Evolutionary conservation across 2,888 invertebrate genomes (phyloP), one percentile per base, ranked within the genome.

Genomic region (Esperia sulphurella): DNA sequence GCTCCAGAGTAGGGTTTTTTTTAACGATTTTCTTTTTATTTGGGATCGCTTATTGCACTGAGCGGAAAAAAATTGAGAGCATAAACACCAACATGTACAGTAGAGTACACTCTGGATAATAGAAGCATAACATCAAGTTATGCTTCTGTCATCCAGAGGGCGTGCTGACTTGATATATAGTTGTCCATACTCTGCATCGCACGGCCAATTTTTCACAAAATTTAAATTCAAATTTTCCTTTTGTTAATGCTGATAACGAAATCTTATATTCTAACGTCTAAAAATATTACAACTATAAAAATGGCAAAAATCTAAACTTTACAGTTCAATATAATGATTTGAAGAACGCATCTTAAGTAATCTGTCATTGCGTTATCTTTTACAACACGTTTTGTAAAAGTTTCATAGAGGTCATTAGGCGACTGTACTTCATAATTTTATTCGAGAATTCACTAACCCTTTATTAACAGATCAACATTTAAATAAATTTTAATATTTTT

Each of bases 41-140:
- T 73, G 71, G 68, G 63, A 63, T 70, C 63, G 68, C 72, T 68
- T 78, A 77, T 77, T 76, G 75, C 75, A 75, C 73, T 59, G 2
- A 59, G 53, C 56, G 58, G 53, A 58, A 21, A 2, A 21, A 3
- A 3, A 3, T 21, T 21, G 2, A 21, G 21, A 21, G 21, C 2
- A 21, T 21, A 3, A 3, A 21, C 21, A 21, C 21, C 21, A 21
- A 21, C 3, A 21, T 3, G 21, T 21, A 21, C 21, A 21, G 21
- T 21, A 2, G 21, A 5, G 3, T 5, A 21, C 21, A 21, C n/a
- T n/a, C n/a, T n/a, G n/a, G n/a, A n/a, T n/a, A n/a, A n/a, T n/a
- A n/a, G n/a, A n/a, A n/a, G n/a, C n/a, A n/a, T n/a, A n/a, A n/a
- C 21, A 21, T 21, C 21, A 21, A 21, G 21, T 21, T 21, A 21